Base-by-base conservation (phyloP, 2,888 invertebrate genomes). In the Apocheima hispidaria region DNA sequence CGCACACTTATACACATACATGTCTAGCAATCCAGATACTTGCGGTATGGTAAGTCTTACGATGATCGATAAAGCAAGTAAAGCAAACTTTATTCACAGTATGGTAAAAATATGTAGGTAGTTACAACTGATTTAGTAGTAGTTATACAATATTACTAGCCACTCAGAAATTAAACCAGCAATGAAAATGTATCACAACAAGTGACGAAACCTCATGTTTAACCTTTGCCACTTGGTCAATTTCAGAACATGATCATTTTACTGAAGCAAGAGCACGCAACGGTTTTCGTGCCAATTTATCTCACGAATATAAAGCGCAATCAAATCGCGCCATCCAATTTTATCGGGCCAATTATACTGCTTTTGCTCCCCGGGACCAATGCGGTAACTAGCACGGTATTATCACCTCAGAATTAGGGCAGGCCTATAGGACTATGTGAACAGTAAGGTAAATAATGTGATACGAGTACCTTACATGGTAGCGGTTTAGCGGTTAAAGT, bases 361-460 rank as follows among this genome's bases (percentile, higher is more conserved):
- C 33, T 18, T 43, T 54, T 53, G 38, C 38, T 40, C 57, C 16
- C 54, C 55, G 21, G 52, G 14, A 57, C 46, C 52, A 51, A 57
- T 23, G 60, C 57, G 49, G 55, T 82, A 81, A 84, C 33, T 56
- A 43, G 56, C 26, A 49, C 56, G 79, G 82, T 78, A 84, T 88
- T 89, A 89, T 84, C 90, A 86, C 87, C 77, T 80, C 68, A 4
- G 35, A 62, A 52, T 26, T 48, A 44, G 61, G 38, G 16, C 60
- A 52, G 18, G 7, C 20, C 12, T 50, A 41, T 23, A 35, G 48
- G 9, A 35, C 21, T 43, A 33, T 43, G 6, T 36, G 1, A 40
- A 21, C 43, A 43, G 53, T 51, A 6, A 28, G 18, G 21, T 35
- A 36, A 21, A 9, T 49, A 21, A 30, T 4, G 4, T 21, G 23